These are phyloP conservation scores for Camelus dromedarius DNA, from an alignment of 2,113 vertebrate genomes.

Conservation along the genomic window DNA sequence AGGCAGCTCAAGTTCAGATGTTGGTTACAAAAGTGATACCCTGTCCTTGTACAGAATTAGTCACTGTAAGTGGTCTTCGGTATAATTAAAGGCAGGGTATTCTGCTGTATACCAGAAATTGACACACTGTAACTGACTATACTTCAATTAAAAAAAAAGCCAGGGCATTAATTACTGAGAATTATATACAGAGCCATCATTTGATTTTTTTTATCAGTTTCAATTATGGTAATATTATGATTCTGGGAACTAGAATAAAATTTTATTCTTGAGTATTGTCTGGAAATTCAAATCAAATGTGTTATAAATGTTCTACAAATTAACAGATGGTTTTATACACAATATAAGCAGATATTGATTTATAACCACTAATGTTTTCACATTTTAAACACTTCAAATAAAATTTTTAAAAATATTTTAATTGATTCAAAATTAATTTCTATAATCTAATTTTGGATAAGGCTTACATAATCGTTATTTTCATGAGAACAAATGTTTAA, in stretches of 20 bases:
- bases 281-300: slow-evolving; percentile 79
- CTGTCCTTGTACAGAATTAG: not conserved
- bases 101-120: not conserved
- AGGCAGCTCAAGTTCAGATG: not conserved
- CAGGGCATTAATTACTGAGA: not conserved
- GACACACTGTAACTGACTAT: no score
- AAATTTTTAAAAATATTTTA: slow-evolving; percentile 71
- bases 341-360: slow-evolving; percentile 77
- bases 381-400: slow-evolving; percentile 59
- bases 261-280: not conserved
- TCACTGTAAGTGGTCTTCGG: not conserved
- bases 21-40: not conserved
- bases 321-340: slow-evolving; percentile 76
- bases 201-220: not conserved
- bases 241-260: not conserved
- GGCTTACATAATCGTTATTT: not conserved
- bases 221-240: not conserved
- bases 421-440: slow-evolving; percentile 61
- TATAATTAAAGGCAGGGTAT: not conserved
- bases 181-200: not conserved
- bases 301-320: slow-evolving; percentile 75
- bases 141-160: not conserved
- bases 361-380: slow-evolving; percentile 78
- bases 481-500: not conserved
- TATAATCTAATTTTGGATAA: not conserved